Percentiles rank a stretch among this genome's conserved stretches.
phyloP scores from a whole-genome alignment of 2,113 vertebrate genomes.

The Nesogale talazaci region DNA sequence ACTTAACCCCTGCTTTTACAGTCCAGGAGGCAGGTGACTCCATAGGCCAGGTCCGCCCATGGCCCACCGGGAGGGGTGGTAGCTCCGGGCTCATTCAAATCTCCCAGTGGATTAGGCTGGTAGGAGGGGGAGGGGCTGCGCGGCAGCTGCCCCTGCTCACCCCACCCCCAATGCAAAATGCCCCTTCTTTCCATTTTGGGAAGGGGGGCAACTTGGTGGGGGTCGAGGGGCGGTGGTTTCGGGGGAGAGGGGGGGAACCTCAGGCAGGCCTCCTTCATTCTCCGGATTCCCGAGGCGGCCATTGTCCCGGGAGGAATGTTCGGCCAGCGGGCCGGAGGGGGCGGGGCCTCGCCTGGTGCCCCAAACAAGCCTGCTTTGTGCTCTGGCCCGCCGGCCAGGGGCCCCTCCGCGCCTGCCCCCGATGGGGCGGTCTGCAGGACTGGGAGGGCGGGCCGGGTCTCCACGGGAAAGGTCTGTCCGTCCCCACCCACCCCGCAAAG shows the following conservation, averaged over 20 bases:
- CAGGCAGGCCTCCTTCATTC: constrained; percentile 37
- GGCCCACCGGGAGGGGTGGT: neutral
- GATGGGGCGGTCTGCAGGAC: neutral
- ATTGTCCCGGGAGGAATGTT: constrained; percentile 58
- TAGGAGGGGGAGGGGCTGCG: neutral
- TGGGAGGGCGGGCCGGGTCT: neutral
- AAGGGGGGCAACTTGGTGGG: neutral
- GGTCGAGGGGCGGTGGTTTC: accelerated
- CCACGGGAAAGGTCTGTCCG: neutral
- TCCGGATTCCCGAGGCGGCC: constrained; percentile 43
- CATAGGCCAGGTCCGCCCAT: neutral
- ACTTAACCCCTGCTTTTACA: neutral
- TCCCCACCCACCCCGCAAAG: neutral
- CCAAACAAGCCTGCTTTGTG: constrained; percentile 62
- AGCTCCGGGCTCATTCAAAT: neutral
- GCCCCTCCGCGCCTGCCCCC: neutral
- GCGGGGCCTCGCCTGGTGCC: constrained; percentile 36
- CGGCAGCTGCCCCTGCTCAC: neutral
- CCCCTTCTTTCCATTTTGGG: constrained; percentile 42
- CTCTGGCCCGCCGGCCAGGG: neutral
- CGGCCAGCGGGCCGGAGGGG: constrained; percentile 3
- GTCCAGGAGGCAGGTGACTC: neutral
- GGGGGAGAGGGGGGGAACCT: too few relatives aligned
- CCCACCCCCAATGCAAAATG: neutral
- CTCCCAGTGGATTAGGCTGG: neutral